These are phyloP conservation scores for Cylindroiulus punctatus DNA, from an alignment of 2,888 invertebrate species.

Conservation along the genomic window DNA sequence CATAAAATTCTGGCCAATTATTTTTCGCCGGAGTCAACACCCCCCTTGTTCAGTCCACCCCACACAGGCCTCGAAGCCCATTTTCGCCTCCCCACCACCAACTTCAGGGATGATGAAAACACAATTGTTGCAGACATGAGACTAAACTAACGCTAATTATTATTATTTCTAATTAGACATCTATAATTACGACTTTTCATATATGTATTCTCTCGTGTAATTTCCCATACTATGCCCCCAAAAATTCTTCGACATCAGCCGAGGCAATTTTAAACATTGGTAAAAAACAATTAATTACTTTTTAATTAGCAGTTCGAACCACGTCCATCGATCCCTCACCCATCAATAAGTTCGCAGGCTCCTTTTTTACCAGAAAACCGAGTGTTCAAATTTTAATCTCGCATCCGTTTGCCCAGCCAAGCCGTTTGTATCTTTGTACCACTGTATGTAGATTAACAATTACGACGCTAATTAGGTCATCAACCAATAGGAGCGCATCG, in stretches of 20 bases:
- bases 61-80: constrained; percentile 2
- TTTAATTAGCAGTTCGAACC: constrained; percentile 22
- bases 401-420: background rate
- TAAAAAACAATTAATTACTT: background rate
- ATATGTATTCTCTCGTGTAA: constrained; percentile 2
- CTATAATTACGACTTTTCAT: constrained; percentile 42
- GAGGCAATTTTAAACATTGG: background rate
- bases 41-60: constrained; percentile 35
- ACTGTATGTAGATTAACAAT: constrained; percentile 31
- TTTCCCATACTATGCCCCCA: background rate
- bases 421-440: constrained; percentile 30
- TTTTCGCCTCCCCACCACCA: constrained; percentile 24
- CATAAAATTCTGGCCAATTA: constrained; percentile 28
- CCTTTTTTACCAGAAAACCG: background rate
- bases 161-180: constrained; percentile 49
- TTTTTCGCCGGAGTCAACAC: background rate
- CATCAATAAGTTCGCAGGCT: background rate
- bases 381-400: constrained; percentile 41
- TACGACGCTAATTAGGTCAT: constrained; percentile 26
- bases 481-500: constrained; percentile 19
- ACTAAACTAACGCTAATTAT: constrained; percentile 45
- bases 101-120: constrained; percentile 51
- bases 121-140: constrained; percentile 20
- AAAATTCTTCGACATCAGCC: background rate
- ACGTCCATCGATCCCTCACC: background rate